These are phyloP conservation scores for Pseudomyrmex dendroicus DNA, from an alignment of 1,140 invertebrate genomes.

Conservation along the genomic window DNA sequence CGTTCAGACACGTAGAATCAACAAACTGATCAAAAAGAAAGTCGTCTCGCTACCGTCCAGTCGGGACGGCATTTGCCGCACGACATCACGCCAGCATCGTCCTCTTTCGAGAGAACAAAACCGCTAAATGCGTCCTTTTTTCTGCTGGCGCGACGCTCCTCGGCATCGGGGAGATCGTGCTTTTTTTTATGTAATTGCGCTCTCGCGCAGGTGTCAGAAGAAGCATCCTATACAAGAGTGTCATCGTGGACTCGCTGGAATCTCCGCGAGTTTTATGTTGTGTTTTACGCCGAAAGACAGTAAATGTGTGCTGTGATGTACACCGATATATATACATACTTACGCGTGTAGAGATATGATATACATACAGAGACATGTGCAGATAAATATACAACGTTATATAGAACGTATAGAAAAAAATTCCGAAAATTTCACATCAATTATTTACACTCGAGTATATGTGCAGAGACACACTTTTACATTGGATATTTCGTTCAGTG, in stretches of 20 bases:
- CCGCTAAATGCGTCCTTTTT: background rate
- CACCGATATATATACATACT: constrained; percentile 46
- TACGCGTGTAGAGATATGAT: constrained; percentile 30
- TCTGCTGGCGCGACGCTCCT: constrained; percentile 41
- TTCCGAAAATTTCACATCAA: constrained; percentile 40
- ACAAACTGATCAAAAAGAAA: constrained; percentile 16
- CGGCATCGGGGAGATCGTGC: constrained; percentile 28
- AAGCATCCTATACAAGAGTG: constrained; percentile 35
- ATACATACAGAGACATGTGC: constrained; percentile 18
- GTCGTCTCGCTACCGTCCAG: background rate
- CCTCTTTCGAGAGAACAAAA: background rate
- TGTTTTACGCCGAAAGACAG: too few relatives aligned
- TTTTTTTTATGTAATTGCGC: constrained; percentile 8
- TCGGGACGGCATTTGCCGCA: background rate
- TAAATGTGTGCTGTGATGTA: constrained; percentile 7
- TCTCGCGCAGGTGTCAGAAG: constrained; percentile 45
- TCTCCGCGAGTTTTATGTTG: background rate
- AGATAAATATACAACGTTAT: constrained; percentile 21
- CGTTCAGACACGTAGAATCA: constrained; percentile 63
- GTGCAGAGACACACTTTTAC: constrained; percentile 30
- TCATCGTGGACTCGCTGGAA: background rate
- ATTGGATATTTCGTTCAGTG: constrained; percentile 1
- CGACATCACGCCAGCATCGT: constrained; percentile 30
- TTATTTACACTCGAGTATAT: constrained; percentile 41
- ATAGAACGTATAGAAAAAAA: constrained; percentile 5